Base-by-base conservation (phyloP, 2,888 invertebrate genomes). In the Panorpa germanica region DNA sequence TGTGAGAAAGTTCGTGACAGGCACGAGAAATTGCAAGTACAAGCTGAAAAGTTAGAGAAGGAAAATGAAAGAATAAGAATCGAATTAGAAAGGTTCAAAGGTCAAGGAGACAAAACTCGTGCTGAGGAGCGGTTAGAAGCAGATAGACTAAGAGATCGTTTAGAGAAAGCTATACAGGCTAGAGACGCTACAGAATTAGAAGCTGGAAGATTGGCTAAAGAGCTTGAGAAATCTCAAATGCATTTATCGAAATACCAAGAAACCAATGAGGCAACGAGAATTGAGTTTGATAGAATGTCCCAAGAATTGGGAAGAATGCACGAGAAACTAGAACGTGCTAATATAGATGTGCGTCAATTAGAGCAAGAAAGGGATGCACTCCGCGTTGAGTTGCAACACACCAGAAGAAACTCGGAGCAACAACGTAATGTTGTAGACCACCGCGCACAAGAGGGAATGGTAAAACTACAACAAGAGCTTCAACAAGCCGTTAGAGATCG, bases 1-100 rank as follows among this genome's bases (percentile, higher is more conserved):
- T 74, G 81, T 42, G 86, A 86, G 48, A 86, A 86, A 57, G 70
- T 83, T 37, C 66, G 81, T 41, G 86, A 86, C 44, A 65, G 82
- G 37, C 74, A 82, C 49, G 86, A 86, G 47, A 82, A 83, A 55
- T 56, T 83, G 44, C 54, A 70, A 28, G 63, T 64, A 33, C 64
- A 70, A 48, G 56, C 67, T 25, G 70, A 71, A 45, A 53, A 70
- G 40, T 50, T 67, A 38, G 61, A n/a, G n/a, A n/a, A n/a, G n/a
- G n/a, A n/a, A n/a, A n/a, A n/a, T n/a, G n/a, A n/a, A n/a, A n/a
- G n/a, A n/a, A n/a, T n/a, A n/a, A n/a, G n/a, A n/a, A n/a, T n/a
- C n/a, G n/a, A n/a, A n/a, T n/a, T 51, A 52, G 30, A 50, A 50
- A 34, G 52, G 52, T 32, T 51, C 50, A 38, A n/a, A n/a, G n/a